These are phyloP conservation scores for Panzeria rudis DNA, from an alignment of 2,888 invertebrate genomes.

Conservation along the genomic window DNA sequence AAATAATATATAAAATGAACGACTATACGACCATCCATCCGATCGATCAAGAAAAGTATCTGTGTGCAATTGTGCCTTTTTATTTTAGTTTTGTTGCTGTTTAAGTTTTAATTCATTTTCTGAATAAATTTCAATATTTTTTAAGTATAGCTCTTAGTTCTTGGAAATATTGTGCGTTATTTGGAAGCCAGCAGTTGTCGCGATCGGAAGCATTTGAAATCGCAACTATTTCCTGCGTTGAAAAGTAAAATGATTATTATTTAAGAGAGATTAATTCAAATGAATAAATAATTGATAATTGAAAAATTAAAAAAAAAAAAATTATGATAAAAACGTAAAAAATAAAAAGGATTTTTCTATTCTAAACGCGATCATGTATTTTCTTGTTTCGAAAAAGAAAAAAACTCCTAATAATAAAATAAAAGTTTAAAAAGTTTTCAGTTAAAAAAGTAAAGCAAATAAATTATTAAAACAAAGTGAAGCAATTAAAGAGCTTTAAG, in stretches of 20 bases:
- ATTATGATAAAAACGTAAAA: neutral
- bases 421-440: neutral
- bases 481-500: neutral
- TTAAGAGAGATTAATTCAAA: neutral
- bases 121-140: slow-evolving; percentile 69
- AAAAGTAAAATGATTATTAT: slow-evolving; percentile 74
- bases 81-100: slow-evolving; percentile 38
- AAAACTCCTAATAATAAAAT: neutral
- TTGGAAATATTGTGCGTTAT: slow-evolving; percentile 78
- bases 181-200: slow-evolving; percentile 83
- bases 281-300: neutral
- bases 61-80: slow-evolving; percentile 66
- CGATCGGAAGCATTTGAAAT: slow-evolving; percentile 81
- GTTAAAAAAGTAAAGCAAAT: neutral
- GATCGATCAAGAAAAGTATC: slow-evolving; percentile 60
- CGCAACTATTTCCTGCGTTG: slow-evolving; percentile 75
- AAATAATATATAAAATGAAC: slow-evolving; percentile 11
- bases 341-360: slow-evolving; percentile 2
- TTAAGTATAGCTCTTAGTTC: slow-evolving; percentile 76
- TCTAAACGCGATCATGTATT: neutral
- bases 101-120: slow-evolving; percentile 66
- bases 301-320: neutral
- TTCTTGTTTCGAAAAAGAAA: neutral
- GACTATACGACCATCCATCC: slow-evolving; percentile 28
- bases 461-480: neutral